Conservation (phyloP, 2,888 invertebrate species). For the Leptopilina syphax region DNA sequence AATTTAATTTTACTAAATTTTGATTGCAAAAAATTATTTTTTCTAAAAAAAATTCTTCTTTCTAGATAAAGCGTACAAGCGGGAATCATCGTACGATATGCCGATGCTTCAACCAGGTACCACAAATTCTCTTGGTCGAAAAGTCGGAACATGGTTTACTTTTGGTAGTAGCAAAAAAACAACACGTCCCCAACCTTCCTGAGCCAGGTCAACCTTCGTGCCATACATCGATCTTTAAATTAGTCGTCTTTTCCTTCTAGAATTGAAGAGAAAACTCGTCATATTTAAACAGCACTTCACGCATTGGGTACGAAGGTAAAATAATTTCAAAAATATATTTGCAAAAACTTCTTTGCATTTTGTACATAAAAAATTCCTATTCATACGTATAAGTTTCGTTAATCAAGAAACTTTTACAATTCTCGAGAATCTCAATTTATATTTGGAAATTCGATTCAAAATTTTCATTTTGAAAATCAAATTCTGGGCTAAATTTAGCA, state of each 20-base stretch:
- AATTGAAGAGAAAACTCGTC: neutral
- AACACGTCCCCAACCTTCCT: conserved; percentile 74
- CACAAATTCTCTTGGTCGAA: conserved; percentile 78
- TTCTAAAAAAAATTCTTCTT: conserved; percentile 48
- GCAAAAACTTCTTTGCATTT: conserved; percentile 43
- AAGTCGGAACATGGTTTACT: conserved; percentile 81
- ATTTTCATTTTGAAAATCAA: neutral
- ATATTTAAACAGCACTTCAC: conserved; percentile 23
- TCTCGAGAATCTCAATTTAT: neutral
- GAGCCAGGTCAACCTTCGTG: conserved; percentile 79
- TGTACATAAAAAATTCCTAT: conserved; percentile 29
- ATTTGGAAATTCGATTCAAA: neutral
- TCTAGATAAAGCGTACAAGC: conserved; percentile 77
- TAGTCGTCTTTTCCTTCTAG: neutral
- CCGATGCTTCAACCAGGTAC: conserved; percentile 75
- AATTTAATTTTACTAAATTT: neutral
- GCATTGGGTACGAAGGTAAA: conserved; percentile 64
- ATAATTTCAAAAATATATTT: conserved; percentile 8
- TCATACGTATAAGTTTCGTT: neutral
- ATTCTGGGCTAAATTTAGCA: neutral
- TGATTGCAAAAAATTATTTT: neutral
- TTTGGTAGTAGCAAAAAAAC: conserved; percentile 79
- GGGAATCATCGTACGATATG: conserved; percentile 75
- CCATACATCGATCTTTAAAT: conserved; percentile 71
- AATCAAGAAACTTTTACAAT: neutral